Base-by-base conservation (phyloP, 2,797 vertebrate species). In the Austrolebias charrua region DNA sequence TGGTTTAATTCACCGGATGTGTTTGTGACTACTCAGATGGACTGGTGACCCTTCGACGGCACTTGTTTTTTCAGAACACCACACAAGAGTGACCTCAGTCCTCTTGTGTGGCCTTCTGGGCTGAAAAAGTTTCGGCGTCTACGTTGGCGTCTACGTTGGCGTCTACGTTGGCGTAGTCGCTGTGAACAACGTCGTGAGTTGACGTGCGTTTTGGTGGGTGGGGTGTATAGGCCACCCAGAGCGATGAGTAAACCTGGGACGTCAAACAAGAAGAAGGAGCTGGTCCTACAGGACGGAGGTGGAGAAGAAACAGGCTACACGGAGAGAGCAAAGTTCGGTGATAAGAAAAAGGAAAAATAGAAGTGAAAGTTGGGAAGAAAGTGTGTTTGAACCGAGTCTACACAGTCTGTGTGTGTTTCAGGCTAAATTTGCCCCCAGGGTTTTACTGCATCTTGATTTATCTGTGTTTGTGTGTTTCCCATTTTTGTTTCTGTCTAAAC, bases 181-280 rank as follows among this genome's bases (percentile, higher is more conserved):
- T 24, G 31, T 33, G 31, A 8, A 33, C 6, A 5, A 33, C 13
- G 15, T 15, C 42, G 71, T 75, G 63, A 62, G 71, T 67, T 70
- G 60, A 55, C 16, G 3, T 2, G 24, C 24, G 24, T 24, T 24
- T 24, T 24, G 24, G 24, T 24, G 24, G 24, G 24, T 24, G 24
- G 24, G 24, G 24, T 4, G 52, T 45, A 51, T 63, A 12, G 86
- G 68, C 89, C 87, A 88, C 87, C 86, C 86, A 86, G 73, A 69
- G 71, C 50, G 82, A 81, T 79, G 78, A 85, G 73, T 83, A 83
- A 83, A 78, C 70, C 65, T 16, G 50, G 16, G 35, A 73, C 16
- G 63, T 80, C 71, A 86, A 82, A 84, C 72, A 83, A 78, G 55
- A 47, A 35, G 55, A 78, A 71, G 77, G 51, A 66, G 55, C 24